phyloP scores from a whole-genome alignment of 1,140 invertebrate genomes.

The Drosophila lacteicornis region DNA sequence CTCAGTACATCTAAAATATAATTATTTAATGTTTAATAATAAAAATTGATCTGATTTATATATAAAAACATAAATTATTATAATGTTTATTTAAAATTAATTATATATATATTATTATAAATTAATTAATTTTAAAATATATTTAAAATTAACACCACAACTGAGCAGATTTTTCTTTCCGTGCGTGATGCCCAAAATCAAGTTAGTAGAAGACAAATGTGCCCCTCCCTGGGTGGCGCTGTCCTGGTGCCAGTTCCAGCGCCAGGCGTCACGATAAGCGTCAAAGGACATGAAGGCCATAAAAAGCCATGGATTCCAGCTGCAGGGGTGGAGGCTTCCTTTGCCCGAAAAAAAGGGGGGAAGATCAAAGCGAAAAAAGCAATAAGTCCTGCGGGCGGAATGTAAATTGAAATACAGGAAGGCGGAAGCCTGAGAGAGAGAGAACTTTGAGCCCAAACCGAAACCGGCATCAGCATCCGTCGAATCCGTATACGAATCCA shows the following conservation, averaged over 20 bases:
- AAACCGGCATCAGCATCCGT: constrained; percentile 18
- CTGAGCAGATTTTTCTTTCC: not conserved
- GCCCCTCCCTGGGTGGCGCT: not conserved
- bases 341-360: constrained; percentile 26
- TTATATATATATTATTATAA: no score
- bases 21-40: no score
- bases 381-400: constrained; percentile 75
- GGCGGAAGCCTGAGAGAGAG: not conserved
- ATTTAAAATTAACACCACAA: not conserved
- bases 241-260: constrained; percentile 33
- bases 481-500: constrained; percentile 13
- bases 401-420: constrained; percentile 74
- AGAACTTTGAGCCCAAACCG: constrained; percentile 39
- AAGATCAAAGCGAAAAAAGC: constrained; percentile 77
- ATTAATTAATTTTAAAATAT: no score
- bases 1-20: not conserved
- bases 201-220: constrained; percentile 70
- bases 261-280: constrained; percentile 66
- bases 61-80: not conserved
- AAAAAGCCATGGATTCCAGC: constrained; percentile 33
- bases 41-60: no score
- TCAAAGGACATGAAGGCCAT: constrained; percentile 66
- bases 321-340: not conserved
- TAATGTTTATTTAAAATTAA: no score
- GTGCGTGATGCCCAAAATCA: constrained; percentile 40